These are phyloP conservation scores for Nycteola revayana DNA, from an alignment of 2,888 invertebrate species.

Conservation along the genomic window DNA sequence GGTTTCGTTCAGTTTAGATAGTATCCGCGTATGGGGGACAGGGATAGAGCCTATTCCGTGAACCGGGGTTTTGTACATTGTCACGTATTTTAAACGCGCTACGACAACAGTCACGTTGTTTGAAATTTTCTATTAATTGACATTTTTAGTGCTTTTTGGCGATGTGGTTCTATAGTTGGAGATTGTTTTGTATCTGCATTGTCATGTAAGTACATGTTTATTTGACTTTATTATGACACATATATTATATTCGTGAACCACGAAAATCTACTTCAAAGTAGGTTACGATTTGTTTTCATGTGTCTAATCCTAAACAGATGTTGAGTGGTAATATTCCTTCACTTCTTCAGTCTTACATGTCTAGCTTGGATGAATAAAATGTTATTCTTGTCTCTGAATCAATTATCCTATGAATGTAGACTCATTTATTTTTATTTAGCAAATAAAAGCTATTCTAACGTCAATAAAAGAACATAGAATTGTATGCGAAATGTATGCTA, in stretches of 20 bases:
- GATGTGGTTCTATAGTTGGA: slow-evolving; percentile 51
- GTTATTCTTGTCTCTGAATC: slow-evolving; percentile 34
- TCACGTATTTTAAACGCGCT: slow-evolving; percentile 59
- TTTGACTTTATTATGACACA: slow-evolving; percentile 45
- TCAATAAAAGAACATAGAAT: slow-evolving; percentile 59
- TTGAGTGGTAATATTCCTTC: slow-evolving; percentile 13
- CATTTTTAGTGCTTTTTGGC: slow-evolving; percentile 62
- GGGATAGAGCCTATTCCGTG: slow-evolving; percentile 45
- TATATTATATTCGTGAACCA: slow-evolving; percentile 39
- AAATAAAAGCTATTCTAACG: slow-evolving; percentile 66
- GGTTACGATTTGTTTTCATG: slow-evolving; percentile 37
- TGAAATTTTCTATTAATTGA: slow-evolving; percentile 73
- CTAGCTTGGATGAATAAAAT: slow-evolving; percentile 26
- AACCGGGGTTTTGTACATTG: slow-evolving; percentile 33
- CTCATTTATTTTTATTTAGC: slow-evolving; percentile 68
- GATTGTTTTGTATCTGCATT: slow-evolving; percentile 52
- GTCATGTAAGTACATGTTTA: slow-evolving; percentile 46
- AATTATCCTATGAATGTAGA: slow-evolving; percentile 47
- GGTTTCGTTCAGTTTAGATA: slow-evolving; percentile 38
- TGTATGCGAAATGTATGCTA: slow-evolving; percentile 72
- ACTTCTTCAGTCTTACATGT: slow-evolving; percentile 14
- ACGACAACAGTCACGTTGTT: slow-evolving; percentile 59
- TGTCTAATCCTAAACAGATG: slow-evolving; percentile 30
- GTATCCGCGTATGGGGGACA: slow-evolving; percentile 36
- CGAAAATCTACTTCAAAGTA: slow-evolving; percentile 35